These are phyloP conservation scores for Tenthredo distinguenda DNA, from an alignment of 2,888 invertebrate genomes.

Conservation along the genomic window DNA sequence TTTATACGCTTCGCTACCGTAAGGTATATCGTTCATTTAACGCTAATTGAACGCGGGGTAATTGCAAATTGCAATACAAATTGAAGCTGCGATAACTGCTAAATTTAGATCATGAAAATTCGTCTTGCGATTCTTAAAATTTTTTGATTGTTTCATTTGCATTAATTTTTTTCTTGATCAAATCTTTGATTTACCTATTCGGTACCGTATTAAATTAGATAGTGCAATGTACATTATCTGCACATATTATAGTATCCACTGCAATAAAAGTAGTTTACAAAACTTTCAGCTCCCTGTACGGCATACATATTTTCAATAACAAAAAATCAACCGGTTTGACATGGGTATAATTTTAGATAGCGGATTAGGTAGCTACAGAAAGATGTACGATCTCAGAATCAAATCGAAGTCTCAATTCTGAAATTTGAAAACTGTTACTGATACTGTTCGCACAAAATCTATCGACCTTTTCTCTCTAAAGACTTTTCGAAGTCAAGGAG, in stretches of 20 bases:
- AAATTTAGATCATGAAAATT: not conserved
- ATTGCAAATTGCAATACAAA: not conserved
- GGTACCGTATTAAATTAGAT: not conserved
- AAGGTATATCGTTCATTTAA: not conserved
- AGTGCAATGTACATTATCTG: not conserved
- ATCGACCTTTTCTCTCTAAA: not conserved
- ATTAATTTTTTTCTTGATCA: not conserved
- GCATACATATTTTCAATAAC: not conserved
- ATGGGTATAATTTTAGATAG: not conserved
- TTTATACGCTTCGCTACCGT: not conserved
- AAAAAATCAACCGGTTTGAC: not conserved
- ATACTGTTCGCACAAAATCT: not conserved
- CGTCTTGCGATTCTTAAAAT: not conserved
- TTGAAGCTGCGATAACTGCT: not conserved
- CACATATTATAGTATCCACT: not conserved
- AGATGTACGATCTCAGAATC: not conserved
- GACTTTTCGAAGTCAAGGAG: not conserved
- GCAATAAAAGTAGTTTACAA: not conserved
- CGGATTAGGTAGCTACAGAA: not conserved
- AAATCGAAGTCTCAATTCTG: not conserved
- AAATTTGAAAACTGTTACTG: not conserved
- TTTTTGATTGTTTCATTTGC: not conserved
- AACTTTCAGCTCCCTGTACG: not conserved
- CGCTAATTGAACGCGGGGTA: constrained; percentile 11
- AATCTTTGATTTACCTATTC: not conserved